Percentiles rank a stretch among this genome's conserved stretches.
These are phyloP conservation scores for Gracilinanus agilis DNA, from an alignment of 2,113 vertebrate genomes.

Conservation along the genomic window DNA sequence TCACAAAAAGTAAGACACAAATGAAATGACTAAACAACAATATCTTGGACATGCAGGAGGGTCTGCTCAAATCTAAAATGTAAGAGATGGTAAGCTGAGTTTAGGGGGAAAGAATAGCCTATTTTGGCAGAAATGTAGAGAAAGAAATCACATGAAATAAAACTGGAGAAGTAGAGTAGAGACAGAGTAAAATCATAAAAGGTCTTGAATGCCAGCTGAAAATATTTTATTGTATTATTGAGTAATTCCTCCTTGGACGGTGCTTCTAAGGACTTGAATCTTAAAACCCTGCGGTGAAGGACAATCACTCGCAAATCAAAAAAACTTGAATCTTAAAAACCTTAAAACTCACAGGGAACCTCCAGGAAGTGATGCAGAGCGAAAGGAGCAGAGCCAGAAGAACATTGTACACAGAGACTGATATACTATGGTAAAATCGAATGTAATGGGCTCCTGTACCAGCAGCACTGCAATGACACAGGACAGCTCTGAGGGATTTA, in stretches of 20 bases:
- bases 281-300: background rate
- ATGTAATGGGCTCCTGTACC: no score
- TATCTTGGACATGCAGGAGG: background rate
- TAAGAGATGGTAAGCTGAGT: background rate
- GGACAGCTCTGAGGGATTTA: no score
- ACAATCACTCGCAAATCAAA: no score
- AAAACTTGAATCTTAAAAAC: no score
- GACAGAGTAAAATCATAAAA: background rate
- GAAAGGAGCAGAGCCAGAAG: no score
- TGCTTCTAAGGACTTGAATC: background rate
- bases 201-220: background rate
- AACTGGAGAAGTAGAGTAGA: background rate
- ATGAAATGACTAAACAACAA: no score
- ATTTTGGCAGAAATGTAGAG: background rate
- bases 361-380: no score
- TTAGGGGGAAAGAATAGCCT: background rate
- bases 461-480: no score
- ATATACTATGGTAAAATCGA: no score
- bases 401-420: no score
- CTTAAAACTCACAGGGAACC: no score
- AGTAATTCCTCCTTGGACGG: background rate
- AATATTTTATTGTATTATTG: background rate
- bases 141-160: background rate
- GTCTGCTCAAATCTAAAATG: background rate
- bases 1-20: no score